A percentile compares a stretch with the other conserved stretches of the same genome.
phyloP scores from a whole-genome alignment of 2,888 invertebrate species.

The Drosophila prostipennis region DNA sequence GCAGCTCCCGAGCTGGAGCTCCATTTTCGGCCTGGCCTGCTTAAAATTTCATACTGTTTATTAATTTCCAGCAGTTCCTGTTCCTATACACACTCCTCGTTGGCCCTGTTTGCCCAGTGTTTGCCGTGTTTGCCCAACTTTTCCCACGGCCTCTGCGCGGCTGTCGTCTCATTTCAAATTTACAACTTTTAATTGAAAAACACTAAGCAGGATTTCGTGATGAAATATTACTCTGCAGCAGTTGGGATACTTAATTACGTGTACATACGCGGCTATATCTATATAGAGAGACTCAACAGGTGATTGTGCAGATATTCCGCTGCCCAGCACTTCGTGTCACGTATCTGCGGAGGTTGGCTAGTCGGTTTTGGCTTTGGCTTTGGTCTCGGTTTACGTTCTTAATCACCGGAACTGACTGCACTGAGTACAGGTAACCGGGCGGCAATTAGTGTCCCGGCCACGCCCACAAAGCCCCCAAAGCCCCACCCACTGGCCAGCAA shows the following conservation, averaged over 20 bases:
- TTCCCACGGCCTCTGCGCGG: slow-evolving; percentile 13
- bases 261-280: background rate
- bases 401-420: slow-evolving; percentile 70
- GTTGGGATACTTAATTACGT: slow-evolving; percentile 19
- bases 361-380: slow-evolving; percentile 3
- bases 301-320: slow-evolving; percentile 15
- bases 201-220: slow-evolving; percentile 55
- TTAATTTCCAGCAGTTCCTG: slow-evolving; percentile 56
- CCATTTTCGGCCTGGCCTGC: slow-evolving; percentile 5
- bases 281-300: slow-evolving; percentile 16
- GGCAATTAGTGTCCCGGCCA: slow-evolving; percentile 69
- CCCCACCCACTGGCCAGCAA: background rate
- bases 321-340: slow-evolving; percentile 27
- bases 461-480: slow-evolving; percentile 55
- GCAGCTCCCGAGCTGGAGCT: background rate
- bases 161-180: slow-evolving; percentile 66
- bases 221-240: slow-evolving; percentile 58
- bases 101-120: slow-evolving; percentile 25
- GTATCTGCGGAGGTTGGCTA: slow-evolving; percentile 15
- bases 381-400: slow-evolving; percentile 25
- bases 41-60: slow-evolving; percentile 69
- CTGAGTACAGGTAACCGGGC: slow-evolving; percentile 55
- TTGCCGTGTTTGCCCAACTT: slow-evolving; percentile 25
- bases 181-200: slow-evolving; percentile 73
- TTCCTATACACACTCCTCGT: slow-evolving; percentile 21